Evolutionary conservation across 2,797 vertebrate genomes (phyloP).

Genomic region (Enteromius unitaeniatus): DNA sequence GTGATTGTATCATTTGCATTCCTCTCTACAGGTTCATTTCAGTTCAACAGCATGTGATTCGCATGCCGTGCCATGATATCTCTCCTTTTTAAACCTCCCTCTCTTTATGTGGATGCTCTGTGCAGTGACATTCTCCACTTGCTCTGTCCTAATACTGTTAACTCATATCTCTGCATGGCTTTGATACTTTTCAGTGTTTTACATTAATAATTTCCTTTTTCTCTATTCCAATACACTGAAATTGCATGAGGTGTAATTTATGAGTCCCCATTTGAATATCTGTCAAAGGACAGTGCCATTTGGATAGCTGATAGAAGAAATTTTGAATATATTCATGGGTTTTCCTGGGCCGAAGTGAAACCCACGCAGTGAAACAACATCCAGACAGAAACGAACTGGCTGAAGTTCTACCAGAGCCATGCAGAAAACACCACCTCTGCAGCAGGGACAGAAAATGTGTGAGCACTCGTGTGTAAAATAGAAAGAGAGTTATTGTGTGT

Average conservation of each 20-base stretch:
- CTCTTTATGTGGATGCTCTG: neutral
- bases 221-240: neutral
- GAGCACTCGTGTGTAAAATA: conserved; percentile 36
- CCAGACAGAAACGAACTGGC: conserved; percentile 49
- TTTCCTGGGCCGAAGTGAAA: conserved; percentile 59
- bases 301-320: conserved; percentile 57
- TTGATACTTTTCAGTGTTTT: neutral
- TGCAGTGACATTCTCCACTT: conserved; percentile 10
- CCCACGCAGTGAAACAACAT: conserved; percentile 54
- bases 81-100: neutral
- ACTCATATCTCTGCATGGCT: neutral
- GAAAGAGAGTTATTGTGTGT: neutral
- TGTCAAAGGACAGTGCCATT: conserved; percentile 35
- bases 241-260: conserved; percentile 19
- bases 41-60: neutral
- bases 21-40: neutral
- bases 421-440: conserved; percentile 37
- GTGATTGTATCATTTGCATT: conserved; percentile 10
- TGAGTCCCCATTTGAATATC: neutral
- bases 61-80: neutral
- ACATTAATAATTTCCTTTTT: neutral
- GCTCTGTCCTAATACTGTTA: conserved; percentile 4
- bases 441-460: conserved; percentile 24
- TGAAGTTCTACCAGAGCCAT: conserved; percentile 57
- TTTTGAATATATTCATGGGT: conserved; percentile 64